phyloP scores from a whole-genome alignment of 2,797 vertebrate species.

The Nothura maculosa region DNA sequence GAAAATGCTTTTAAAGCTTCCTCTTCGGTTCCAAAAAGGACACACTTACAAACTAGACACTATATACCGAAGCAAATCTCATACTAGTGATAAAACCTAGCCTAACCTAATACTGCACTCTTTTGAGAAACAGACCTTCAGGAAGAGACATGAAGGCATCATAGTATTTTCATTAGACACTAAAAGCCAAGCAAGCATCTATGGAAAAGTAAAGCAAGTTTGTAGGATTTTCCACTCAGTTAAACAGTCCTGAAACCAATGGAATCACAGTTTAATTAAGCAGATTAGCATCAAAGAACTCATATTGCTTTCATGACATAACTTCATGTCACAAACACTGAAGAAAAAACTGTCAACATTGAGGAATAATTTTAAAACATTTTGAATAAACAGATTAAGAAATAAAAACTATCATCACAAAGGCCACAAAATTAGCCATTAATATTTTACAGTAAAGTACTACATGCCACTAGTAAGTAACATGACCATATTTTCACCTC shows the following conservation, averaged over 20 bases:
- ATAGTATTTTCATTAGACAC: conserved; percentile 37
- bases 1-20: not conserved
- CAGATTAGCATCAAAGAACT: conserved; percentile 59
- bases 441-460: conserved; percentile 45
- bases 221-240: conserved; percentile 73
- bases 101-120: not conserved
- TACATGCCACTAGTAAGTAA: conserved; percentile 53
- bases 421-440: not conserved
- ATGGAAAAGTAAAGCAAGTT: conserved; percentile 72
- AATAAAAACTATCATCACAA: not conserved
- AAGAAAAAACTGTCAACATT: not conserved
- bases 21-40: not conserved
- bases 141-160: conserved; percentile 24
- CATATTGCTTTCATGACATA: conserved; percentile 58
- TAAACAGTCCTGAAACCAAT: conserved; percentile 70
- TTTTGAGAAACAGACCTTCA: conserved; percentile 28
- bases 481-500: conserved; percentile 37
- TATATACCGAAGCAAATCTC: not conserved
- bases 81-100: not conserved
- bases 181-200: conserved; percentile 51
- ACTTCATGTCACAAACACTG: conserved; percentile 1
- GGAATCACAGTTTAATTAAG: conserved; percentile 59
- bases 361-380: not conserved
- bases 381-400: not conserved
- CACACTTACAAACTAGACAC: not conserved